Base-by-base conservation (phyloP, 2,113 vertebrate genomes). In the Galeopterus variegatus region DNA sequence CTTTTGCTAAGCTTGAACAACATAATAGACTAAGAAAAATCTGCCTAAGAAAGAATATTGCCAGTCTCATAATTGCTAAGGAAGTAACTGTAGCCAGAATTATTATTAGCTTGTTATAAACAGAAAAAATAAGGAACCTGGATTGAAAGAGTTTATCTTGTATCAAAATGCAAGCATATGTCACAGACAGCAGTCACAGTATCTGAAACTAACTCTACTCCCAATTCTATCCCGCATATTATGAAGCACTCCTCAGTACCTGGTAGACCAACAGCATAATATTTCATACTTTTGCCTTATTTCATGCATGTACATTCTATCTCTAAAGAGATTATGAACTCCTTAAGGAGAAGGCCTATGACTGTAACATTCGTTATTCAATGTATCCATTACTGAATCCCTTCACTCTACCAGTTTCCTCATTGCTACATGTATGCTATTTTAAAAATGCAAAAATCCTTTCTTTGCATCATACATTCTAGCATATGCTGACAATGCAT, bases 1-100 rank as follows among this genome's bases (percentile, higher is more conserved):
- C 75, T 84, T 90, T 85, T 65, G 31, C 58, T 87, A 75, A 85
- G 56, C 73, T 96, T 75, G 94, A 92, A 73, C 72, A 95, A 95
- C 65, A 58, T 19, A 81, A 81, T 3, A 69, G 45, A 96, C 58
- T 28, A 80, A 85, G 50, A 81, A 90, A 86, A 96, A 31, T 8
- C 75, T 86, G 89, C 28, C 93, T 75, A 79, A 88, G 60, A 45
- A 95, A 93, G 77, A 95, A 31, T 65, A 72, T 6, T 65, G 36
- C 73, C 67, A 82, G 21, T 93, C 86, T 92, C 69, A 19, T 92
- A 85, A 97, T 86, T 92, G 56, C 82, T 58, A 81, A 91, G 79
- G 56, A 95, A 91, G 60, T 88, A 91, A 97, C 50, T 13, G 0
- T 7, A 86, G 88, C 33, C 58, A n/a, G 75, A 81, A 96, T 79